phyloP scores from a whole-genome alignment of 2,888 invertebrate genomes.

The Gastrophysa polygoni region DNA sequence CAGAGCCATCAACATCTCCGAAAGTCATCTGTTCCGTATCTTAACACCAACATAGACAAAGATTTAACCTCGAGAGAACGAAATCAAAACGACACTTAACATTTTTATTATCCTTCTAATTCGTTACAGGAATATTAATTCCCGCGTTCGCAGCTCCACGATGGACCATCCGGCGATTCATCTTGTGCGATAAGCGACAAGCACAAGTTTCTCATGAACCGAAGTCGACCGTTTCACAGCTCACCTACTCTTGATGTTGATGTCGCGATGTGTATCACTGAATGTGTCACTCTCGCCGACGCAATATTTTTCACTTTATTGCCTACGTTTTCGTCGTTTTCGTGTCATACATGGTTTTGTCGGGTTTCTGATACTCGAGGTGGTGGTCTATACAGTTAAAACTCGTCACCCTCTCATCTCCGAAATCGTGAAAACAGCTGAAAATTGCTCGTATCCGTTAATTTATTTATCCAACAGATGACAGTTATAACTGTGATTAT shows the following conservation, averaged over 20 bases:
- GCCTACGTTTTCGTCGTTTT: constrained; percentile 26
- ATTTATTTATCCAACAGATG: too few relatives aligned
- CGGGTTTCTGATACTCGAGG: not conserved
- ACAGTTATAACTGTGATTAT: too few relatives aligned
- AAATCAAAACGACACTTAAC: constrained; percentile 26
- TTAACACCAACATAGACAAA: not conserved
- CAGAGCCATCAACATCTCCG: not conserved
- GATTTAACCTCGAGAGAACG: constrained; percentile 14
- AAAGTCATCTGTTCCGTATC: not conserved
- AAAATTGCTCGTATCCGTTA: too few relatives aligned
- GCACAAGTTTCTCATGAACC: constrained; percentile 51
- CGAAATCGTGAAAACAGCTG: too few relatives aligned
- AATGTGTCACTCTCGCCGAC: constrained; percentile 42
- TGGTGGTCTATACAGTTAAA: not conserved
- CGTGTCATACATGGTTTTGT: constrained; percentile 11
- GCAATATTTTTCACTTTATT: constrained; percentile 40
- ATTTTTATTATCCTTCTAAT: constrained; percentile 37
- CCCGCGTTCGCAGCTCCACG: constrained; percentile 43
- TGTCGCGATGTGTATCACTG: constrained; percentile 49
- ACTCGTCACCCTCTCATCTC: too few relatives aligned
- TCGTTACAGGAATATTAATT: constrained; percentile 54
- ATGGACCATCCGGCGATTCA: constrained; percentile 50
- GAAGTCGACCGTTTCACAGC: constrained; percentile 52
- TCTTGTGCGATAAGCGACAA: constrained; percentile 48
- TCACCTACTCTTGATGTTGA: constrained; percentile 48